Base-by-base conservation (phyloP, 2,888 invertebrate species). In the Stictocephala bisonia region DNA sequence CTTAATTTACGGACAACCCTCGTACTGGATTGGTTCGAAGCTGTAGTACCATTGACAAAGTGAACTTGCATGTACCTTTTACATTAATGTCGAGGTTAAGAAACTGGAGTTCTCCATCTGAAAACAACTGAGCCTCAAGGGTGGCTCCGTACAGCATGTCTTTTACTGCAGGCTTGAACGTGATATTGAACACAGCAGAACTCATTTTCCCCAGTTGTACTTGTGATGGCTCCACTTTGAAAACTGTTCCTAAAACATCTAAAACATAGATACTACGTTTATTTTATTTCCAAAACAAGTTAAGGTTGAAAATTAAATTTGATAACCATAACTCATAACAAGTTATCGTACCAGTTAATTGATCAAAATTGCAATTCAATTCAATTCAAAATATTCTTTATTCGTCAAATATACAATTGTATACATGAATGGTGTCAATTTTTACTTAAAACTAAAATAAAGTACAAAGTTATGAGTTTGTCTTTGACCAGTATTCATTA, bases 301-400 rank as follows among this genome's bases (percentile, higher is more conserved):
- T 26, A 51, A 51, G 51, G 13, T 51, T 51, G 51, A 51, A 24
- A 51, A 51, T 51, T 51, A 24, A 51, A 51, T 51, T 1, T 24
- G 2, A 26, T 51, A 26, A 51, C 11, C 18, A 11, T 51, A 51
- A 26, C 51, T 26, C 27, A 24, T 13, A 51, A 51, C 26, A 24
- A 51, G 13, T 27, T n/a, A 51, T 51, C 26, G 26, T 51, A 51
- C 9, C 51, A 3, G 24, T 51, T 24, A 27, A 27, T 6, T 26
- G 22, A 24, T 22, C 22, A 44, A 15, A 18, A 2, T 22, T 24
- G 2, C 51, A 2, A 51, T 11, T 24, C 24, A 13, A n/a, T 51
- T 51, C 3, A 11, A n/a, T 24, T 22, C 27, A 22, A 24, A 2
- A 51, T 22, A 13, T 51, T 51, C 51, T 13, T 22, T 3, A 3